Conservation (phyloP, 2,113 vertebrate species). For the Brachirus orientalis region DNA sequence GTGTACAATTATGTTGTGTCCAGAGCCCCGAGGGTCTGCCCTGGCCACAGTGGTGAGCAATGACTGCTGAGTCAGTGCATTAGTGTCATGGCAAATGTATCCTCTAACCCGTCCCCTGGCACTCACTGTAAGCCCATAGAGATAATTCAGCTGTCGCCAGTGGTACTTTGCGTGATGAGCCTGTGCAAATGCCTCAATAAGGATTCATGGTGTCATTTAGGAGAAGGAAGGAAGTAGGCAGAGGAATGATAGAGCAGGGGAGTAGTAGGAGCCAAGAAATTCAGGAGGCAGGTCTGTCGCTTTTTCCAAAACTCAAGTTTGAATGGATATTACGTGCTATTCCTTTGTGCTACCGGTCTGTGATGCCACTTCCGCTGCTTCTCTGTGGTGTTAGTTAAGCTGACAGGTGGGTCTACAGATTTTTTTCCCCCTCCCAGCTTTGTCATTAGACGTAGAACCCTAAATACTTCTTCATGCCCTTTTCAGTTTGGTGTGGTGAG, state of each 20-base stretch:
- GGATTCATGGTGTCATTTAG: slow-evolving; percentile 59
- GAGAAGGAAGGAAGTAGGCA: neutral
- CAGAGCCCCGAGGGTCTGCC: slow-evolving; percentile 18
- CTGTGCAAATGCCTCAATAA: slow-evolving; percentile 59
- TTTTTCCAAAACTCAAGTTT: too few species aligned
- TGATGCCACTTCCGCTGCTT: too few species aligned
- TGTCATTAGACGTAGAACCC: too few species aligned
- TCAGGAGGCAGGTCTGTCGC: too few species aligned
- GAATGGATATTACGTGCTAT: too few species aligned
- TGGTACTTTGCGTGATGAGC: slow-evolving; percentile 67
- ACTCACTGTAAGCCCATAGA: slow-evolving; percentile 49
- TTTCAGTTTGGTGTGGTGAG: too few species aligned
- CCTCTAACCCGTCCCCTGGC: slow-evolving; percentile 50
- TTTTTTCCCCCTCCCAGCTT: too few species aligned
- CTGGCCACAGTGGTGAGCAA: slow-evolving; percentile 33
- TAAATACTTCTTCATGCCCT: too few species aligned
- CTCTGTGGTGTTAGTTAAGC: too few species aligned
- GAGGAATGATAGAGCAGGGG: too few species aligned
- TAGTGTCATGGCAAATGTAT: slow-evolving; percentile 71
- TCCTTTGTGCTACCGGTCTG: too few species aligned
- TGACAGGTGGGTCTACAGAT: too few species aligned
- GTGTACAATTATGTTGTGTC: slow-evolving; percentile 4
- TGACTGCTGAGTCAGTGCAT: slow-evolving; percentile 66
- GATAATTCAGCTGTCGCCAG: slow-evolving; percentile 65
- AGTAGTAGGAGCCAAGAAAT: neutral